Evolutionary conservation across 1,140 invertebrate species (phyloP).

Genomic region (Nasonia longicornis): DNA sequence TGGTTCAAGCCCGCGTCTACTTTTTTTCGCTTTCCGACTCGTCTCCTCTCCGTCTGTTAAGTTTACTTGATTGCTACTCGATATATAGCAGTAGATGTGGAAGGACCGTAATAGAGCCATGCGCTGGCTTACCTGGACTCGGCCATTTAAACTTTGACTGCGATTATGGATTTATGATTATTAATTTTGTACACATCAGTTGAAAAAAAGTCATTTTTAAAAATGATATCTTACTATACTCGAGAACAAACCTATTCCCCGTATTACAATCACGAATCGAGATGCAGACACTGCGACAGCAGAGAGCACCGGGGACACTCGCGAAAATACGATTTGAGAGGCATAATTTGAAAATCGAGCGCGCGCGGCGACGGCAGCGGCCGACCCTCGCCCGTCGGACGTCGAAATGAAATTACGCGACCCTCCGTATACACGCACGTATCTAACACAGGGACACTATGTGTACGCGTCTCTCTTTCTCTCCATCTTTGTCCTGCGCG

Average conservation of each 20-base stretch:
- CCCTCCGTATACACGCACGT: conserved; percentile 54
- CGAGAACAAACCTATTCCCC: not conserved
- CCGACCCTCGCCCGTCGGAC: conserved; percentile 67
- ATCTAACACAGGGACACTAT: not conserved
- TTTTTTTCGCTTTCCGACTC: no score
- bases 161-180: no score
- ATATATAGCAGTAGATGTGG: not conserved
- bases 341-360: conserved; percentile 69
- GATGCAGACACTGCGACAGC: no score
- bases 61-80: not conserved
- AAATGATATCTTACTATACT: no score
- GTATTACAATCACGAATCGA: not conserved
- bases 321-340: conserved; percentile 66
- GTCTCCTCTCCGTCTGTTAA: no score
- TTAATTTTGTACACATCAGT: no score
- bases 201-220: no score
- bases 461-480: not conserved
- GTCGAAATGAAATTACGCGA: conserved; percentile 70
- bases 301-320: conserved; percentile 40
- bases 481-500: not conserved
- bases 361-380: conserved; percentile 55
- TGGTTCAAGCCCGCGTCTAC: no score
- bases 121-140: no score
- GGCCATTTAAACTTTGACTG: no score
- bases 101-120: no score